Conservation (phyloP, 2,113 vertebrate species). For the Ancistrus triradiatus region DNA sequence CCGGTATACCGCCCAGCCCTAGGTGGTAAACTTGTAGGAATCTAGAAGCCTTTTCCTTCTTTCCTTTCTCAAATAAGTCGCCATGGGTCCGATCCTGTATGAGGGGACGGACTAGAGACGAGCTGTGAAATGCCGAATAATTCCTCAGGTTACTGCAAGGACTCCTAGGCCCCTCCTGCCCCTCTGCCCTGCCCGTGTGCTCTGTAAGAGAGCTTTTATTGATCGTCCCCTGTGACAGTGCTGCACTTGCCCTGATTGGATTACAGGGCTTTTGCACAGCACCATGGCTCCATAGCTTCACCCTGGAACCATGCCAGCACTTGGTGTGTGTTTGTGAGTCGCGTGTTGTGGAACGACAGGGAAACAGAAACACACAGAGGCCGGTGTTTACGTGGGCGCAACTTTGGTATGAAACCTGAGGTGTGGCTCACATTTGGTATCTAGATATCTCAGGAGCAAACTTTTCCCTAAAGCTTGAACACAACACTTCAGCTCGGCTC, state of each 20-base stretch:
- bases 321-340: constrained; percentile 31
- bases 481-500: background rate
- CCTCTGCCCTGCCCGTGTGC: background rate
- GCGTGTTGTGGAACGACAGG: constrained; percentile 1
- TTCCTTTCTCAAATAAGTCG: background rate
- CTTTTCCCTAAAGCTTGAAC: background rate
- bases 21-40: too few relatives aligned
- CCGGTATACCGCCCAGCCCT: too few relatives aligned
- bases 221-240: constrained; percentile 50
- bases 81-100: background rate
- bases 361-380: constrained; percentile 20
- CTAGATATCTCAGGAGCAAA: background rate
- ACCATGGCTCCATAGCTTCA: constrained; percentile 74
- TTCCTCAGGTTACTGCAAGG: constrained; percentile 65
- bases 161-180: background rate
- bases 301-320: constrained; percentile 71
- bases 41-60: background rate
- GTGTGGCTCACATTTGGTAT: background rate
- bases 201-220: constrained; percentile 9
- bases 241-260: constrained; percentile 56
- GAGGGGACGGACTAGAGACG: constrained; percentile 50
- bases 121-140: constrained; percentile 70
- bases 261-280: constrained; percentile 68
- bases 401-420: constrained; percentile 14
- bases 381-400: constrained; percentile 22